Evolutionary conservation across 92 coral and sea anemone genomes (phyloP), one percentile per base, ranked within the genome.

Genomic region (Epizoanthus stellaris): DNA sequence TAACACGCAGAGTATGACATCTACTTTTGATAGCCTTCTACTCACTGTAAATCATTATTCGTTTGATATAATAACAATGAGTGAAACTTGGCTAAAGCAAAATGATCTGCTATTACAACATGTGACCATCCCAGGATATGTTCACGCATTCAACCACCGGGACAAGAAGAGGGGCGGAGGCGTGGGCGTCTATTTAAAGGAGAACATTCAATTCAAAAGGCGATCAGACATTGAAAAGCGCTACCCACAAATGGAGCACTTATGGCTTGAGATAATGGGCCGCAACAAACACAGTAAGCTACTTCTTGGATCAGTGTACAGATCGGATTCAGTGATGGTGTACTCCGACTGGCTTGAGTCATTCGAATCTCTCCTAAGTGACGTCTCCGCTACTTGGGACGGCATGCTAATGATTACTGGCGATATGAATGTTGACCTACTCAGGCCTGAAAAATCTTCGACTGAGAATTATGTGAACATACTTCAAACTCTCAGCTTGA

Each of bases 261-360:
- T 82, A 42, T 82, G 86, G 86, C 56, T 82, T 49, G 67, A 82
- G 61, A 82, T 82, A 30, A 39, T 66, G 15, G 67, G 86, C 25
- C 52, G 77, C 9, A 68, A 53, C 39, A 38, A 75, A 43, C 47
- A 68, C 61, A 82, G 86, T 40, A 82, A 82, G 39, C 21, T 82
- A 6, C 77, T 82, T 1, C 86, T 82, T 53, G 86, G 86, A 14
- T 30, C 76, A 66, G 72, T 82, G 6, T 82, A 67, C 72, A 39
- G 86, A 82, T 82, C 86, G 1, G 77, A 81, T 45, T 42, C 77
- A 49, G 61, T 82, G 14, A 34, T 47, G 62, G 30, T 75, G 36
- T 82, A 82, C 15, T 17, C 86, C 38, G 62, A 73, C 77, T 82
- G 86, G 76, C 73, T 82, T 52, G 86, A 82, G n/a, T 21, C 70